Percentiles rank a stretch among this genome's conserved stretches.
These are phyloP conservation scores for Eulimnadia texana DNA, from an alignment of 1,140 invertebrate genomes.

Conservation along the genomic window DNA sequence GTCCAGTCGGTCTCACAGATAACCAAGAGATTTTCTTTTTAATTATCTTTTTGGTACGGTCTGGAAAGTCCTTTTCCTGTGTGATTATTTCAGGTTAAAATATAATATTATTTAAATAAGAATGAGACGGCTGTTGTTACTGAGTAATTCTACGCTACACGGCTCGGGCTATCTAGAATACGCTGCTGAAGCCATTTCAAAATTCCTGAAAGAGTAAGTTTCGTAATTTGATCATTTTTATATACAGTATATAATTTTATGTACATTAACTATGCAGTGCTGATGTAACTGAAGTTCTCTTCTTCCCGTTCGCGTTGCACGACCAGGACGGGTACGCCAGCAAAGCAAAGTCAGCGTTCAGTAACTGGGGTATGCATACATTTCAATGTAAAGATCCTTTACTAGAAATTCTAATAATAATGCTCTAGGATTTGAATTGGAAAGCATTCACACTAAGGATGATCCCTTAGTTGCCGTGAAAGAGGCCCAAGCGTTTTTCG, in stretches of 20 bases:
- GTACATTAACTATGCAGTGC: slow-evolving; percentile 32
- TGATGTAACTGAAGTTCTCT: slow-evolving; percentile 47
- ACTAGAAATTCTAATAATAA: slow-evolving; percentile 15
- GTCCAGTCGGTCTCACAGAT: too few species aligned
- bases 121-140: slow-evolving; percentile 40
- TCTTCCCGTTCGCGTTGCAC: slow-evolving; percentile 57
- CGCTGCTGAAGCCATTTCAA: slow-evolving; percentile 43
- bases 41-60: too few species aligned
- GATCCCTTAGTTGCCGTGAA: slow-evolving; percentile 40
- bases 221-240: slow-evolving; percentile 19
- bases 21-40: too few species aligned
- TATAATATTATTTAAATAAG: slow-evolving; percentile 17
- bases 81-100: too few species aligned
- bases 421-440: slow-evolving; percentile 36
- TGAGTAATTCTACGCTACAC: slow-evolving; percentile 53
- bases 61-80: too few species aligned
- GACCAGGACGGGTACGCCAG: slow-evolving; percentile 49
- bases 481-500: slow-evolving; percentile 50
- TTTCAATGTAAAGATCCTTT: slow-evolving; percentile 14
- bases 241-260: slow-evolving; percentile 11
- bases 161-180: slow-evolving; percentile 49
- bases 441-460: slow-evolving; percentile 43
- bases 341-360: slow-evolving; percentile 42
- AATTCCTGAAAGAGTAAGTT: slow-evolving; percentile 42
- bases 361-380: slow-evolving; percentile 38